Percentiles rank a stretch among this genome's conserved stretches.
These are phyloP conservation scores for Campoplex capitator DNA, from an alignment of 2,888 invertebrate species.

Conservation along the genomic window DNA sequence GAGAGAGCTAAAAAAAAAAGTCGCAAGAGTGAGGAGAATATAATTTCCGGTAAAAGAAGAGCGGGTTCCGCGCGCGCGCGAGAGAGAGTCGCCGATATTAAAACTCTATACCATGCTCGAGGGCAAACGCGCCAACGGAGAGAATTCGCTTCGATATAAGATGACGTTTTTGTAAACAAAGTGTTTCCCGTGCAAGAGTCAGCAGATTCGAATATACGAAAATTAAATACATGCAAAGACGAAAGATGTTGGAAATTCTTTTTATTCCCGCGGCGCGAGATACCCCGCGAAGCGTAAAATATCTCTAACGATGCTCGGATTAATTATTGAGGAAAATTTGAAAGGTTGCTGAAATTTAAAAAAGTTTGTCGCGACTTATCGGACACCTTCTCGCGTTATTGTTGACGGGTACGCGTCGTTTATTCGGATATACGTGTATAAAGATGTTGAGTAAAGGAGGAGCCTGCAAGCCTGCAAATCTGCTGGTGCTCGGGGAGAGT, in stretches of 20 bases:
- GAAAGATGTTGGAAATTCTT: too few relatives aligned
- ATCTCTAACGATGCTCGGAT: background rate
- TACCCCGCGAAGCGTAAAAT: too few relatives aligned
- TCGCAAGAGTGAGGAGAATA: constrained; percentile 46
- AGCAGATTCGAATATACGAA: background rate
- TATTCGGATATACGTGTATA: background rate
- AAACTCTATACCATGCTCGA: constrained; percentile 6
- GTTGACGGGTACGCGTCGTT: too few relatives aligned
- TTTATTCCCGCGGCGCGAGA: too few relatives aligned
- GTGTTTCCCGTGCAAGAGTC: background rate
- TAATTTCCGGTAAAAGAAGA: constrained; percentile 58
- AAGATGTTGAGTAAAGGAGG: background rate
- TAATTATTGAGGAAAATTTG: background rate
- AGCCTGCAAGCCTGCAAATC: background rate
- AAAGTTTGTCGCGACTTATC: background rate
- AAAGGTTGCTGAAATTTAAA: too few relatives aligned
- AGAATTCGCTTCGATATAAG: constrained; percentile 38
- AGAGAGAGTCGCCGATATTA: constrained; percentile 8
- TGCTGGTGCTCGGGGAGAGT: background rate
- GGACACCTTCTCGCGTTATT: background rate
- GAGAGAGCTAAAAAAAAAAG: constrained; percentile 17
- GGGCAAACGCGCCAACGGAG: background rate
- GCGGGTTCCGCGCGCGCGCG: constrained; percentile 34
- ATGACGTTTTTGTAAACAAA: background rate
- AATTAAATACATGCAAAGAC: too few relatives aligned